A percentile compares a stretch with the other conserved stretches of the same genome.
Evolutionary conservation across 2,888 invertebrate species (phyloP).

Genomic region (Acrobasis repandana): DNA sequence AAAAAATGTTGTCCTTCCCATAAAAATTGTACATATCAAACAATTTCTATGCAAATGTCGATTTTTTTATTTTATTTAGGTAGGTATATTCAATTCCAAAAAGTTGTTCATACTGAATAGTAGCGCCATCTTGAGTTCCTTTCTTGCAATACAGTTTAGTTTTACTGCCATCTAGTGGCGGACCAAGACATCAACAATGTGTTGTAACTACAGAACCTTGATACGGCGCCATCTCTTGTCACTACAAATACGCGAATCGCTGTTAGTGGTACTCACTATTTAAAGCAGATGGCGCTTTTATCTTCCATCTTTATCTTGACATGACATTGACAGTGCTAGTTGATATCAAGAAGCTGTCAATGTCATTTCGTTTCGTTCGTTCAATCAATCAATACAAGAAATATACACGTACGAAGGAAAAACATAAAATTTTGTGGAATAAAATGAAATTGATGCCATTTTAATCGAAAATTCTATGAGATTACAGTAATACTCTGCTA

Average conservation of each 20-base stretch:
- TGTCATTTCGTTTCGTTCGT: no score
- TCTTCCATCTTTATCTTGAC: no score
- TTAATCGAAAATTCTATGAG: neutral
- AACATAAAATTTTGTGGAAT: neutral
- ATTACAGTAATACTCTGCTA: neutral
- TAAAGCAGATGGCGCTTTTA: constrained; percentile 20
- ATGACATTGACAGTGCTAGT: no score
- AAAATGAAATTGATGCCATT: neutral
- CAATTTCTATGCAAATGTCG: no score
- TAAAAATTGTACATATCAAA: no score
- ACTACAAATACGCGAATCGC: no score
- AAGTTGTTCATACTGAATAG: no score
- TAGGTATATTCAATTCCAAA: no score
- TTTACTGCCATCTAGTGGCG: constrained; percentile 17
- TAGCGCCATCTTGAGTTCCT: neutral
- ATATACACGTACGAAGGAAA: neutral
- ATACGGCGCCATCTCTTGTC: constrained; percentile 2
- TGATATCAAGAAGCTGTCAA: no score
- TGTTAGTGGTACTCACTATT: neutral
- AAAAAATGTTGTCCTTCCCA: no score
- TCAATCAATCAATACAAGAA: no score
- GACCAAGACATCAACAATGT: neutral
- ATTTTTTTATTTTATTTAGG: no score
- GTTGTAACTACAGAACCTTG: neutral
- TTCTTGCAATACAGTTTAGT: neutral